Percentiles rank a stretch among this genome's conserved stretches.
phyloP scores from a whole-genome alignment of 2,797 vertebrate species.

The Trachurus trachurus region DNA sequence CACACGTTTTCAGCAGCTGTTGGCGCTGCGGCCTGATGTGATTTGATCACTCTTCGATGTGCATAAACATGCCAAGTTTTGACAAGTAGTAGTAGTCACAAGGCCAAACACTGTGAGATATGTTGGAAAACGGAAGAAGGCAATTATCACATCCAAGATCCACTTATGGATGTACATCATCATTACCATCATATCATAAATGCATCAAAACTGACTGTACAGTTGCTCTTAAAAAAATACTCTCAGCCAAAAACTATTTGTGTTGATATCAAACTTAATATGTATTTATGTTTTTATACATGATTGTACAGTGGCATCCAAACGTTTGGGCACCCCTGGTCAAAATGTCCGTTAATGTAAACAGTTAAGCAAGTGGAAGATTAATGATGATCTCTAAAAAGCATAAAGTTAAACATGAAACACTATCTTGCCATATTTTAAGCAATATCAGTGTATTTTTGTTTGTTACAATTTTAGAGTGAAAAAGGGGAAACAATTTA shows the following conservation, averaged over 20 bases:
- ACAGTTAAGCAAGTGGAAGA: too few relatives aligned
- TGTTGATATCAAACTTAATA: neutral
- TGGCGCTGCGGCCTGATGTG: neutral
- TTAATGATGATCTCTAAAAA: too few relatives aligned
- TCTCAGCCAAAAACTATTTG: too few relatives aligned
- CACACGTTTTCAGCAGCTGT: slow-evolving; percentile 9
- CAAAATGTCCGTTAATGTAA: too few relatives aligned
- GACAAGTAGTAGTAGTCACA: slow-evolving; percentile 27
- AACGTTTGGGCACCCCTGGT: too few relatives aligned
- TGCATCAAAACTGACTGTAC: neutral
- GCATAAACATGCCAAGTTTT: slow-evolving; percentile 40
- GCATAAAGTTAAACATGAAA: too few relatives aligned
- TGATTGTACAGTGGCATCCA: too few relatives aligned
- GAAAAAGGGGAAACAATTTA: too few relatives aligned
- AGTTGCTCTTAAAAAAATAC: too few relatives aligned
- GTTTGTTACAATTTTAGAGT: too few relatives aligned
- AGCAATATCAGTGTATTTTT: too few relatives aligned
- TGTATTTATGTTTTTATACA: neutral
- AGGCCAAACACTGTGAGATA: slow-evolving; percentile 15
- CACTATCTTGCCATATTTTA: too few relatives aligned
- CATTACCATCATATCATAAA: neutral
- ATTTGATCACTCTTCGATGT: slow-evolving; percentile 19
- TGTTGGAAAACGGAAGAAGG: slow-evolving; percentile 26
- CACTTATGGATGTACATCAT: neutral
- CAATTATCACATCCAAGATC: slow-evolving; percentile 40